Conservation (phyloP, 1,140 invertebrate species). For the Homarus americanus region DNA sequence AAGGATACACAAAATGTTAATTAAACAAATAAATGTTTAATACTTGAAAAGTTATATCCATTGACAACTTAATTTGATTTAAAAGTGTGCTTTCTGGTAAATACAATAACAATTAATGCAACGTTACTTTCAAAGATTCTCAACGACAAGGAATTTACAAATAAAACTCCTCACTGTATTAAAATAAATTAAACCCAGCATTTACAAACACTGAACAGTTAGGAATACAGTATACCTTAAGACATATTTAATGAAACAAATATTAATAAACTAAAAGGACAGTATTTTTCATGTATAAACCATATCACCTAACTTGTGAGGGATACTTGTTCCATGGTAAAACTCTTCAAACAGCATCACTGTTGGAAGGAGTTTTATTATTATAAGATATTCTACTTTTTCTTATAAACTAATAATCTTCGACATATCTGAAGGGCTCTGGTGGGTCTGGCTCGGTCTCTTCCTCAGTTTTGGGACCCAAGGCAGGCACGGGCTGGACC, state of each 20-base stretch:
- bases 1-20: too few species aligned
- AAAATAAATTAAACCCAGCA: background rate
- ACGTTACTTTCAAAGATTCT: too few species aligned
- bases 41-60: too few species aligned
- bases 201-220: background rate
- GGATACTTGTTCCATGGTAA: background rate
- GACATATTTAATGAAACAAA: background rate
- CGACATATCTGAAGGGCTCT: constrained; percentile 96
- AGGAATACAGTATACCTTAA: too few species aligned
- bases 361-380: background rate
- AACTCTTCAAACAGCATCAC: background rate
- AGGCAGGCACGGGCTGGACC: constrained; percentile 92
- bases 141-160: too few species aligned
- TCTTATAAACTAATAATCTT: constrained; percentile 77
- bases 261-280: background rate
- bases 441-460: constrained; percentile 97
- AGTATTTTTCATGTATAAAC: background rate
- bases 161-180: background rate
- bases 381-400: background rate
- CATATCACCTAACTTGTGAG: background rate
- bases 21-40: too few species aligned
- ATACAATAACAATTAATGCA: too few species aligned
- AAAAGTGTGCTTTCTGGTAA: too few species aligned
- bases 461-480: constrained; percentile 80
- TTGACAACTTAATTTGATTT: too few species aligned